These are phyloP conservation scores for Drosophila baimaii DNA, from an alignment of 1,140 invertebrate genomes.

Conservation along the genomic window DNA sequence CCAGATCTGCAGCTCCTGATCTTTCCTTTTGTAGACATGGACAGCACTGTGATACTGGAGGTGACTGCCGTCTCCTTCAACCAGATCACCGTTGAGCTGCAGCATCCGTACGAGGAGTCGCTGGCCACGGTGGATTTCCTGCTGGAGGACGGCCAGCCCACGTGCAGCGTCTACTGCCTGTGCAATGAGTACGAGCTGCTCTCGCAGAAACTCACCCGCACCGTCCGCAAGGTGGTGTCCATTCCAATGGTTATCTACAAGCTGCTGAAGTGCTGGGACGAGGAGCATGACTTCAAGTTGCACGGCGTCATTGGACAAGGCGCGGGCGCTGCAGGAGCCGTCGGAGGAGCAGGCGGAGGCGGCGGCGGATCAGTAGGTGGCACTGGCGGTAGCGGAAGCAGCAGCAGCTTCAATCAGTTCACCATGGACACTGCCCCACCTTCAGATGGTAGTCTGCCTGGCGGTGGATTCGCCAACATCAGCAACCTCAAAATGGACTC, in stretches of 20 bases:
- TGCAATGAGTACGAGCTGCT: conserved; percentile 86
- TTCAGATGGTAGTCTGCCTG: conserved; percentile 36
- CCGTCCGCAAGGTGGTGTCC: conserved; percentile 95
- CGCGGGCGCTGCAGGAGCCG: conserved; percentile 82
- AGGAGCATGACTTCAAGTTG: conserved; percentile 85
- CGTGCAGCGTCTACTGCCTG: conserved; percentile 88
- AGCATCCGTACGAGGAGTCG: conserved; percentile 96
- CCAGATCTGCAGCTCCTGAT: not conserved
- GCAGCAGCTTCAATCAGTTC: conserved; percentile 58
- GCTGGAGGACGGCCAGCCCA: conserved; percentile 90
- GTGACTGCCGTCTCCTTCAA: conserved; percentile 94
- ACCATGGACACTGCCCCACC: conserved; percentile 45
- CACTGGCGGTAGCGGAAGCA: conserved; percentile 16
- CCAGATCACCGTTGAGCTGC: conserved; percentile 94
- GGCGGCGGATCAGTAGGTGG: conserved; percentile 28
- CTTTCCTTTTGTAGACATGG: conserved; percentile 86
- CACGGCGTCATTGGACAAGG: conserved; percentile 83
- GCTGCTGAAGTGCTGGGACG: conserved; percentile 88
- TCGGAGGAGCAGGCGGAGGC: conserved; percentile 46
- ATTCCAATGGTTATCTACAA: conserved; percentile 93
- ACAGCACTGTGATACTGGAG: conserved; percentile 94
- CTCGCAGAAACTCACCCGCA: conserved; percentile 90
- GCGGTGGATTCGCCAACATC: conserved; percentile 53
- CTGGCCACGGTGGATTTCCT: conserved; percentile 96
- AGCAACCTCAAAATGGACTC: conserved; percentile 63